These are phyloP conservation scores for Eremophila alpestris DNA, from an alignment of 2,797 vertebrate species.

Conservation along the genomic window DNA sequence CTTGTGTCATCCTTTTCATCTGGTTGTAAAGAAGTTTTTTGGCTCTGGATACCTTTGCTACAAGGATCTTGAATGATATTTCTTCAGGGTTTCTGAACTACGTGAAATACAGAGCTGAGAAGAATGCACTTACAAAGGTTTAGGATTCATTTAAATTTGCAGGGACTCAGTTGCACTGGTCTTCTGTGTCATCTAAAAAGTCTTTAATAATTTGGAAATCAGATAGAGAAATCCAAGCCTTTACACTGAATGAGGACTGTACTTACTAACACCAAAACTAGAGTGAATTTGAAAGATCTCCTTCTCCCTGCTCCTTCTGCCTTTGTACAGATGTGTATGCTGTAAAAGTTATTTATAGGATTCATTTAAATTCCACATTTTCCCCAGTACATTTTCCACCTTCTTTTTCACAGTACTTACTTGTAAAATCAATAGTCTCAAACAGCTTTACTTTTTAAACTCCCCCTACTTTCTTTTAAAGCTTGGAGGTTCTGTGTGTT, in stretches of 20 bases:
- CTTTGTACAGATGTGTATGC: conserved; percentile 67
- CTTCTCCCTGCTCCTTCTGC: conserved; percentile 48
- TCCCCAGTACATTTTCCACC: conserved; percentile 59
- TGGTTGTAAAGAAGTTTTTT: not conserved
- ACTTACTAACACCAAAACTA: not conserved
- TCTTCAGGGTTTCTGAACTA: not conserved
- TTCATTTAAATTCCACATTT: conserved; percentile 72
- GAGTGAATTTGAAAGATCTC: conserved; percentile 43
- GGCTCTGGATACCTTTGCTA: not conserved
- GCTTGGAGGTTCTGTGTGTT: conserved; percentile 15
- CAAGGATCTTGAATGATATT: not conserved
- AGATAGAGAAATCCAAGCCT: not conserved
- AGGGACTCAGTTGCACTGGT: not conserved
- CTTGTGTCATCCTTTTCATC: not conserved
- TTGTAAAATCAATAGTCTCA: conserved; percentile 69
- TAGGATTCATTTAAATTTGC: not conserved
- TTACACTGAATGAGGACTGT: not conserved
- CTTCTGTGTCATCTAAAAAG: not conserved
- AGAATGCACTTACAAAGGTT: not conserved
- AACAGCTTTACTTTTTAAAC: conserved; percentile 52
- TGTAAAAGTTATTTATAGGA: conserved; percentile 69
- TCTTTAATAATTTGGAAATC: conserved; percentile 6
- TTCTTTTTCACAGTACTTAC: conserved; percentile 66
- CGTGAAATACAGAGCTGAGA: not conserved
- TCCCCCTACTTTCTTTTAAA: conserved; percentile 46